Base-by-base conservation (phyloP, 2,113 vertebrate genomes). In the Rhegmatorhina hoffmannsi region DNA sequence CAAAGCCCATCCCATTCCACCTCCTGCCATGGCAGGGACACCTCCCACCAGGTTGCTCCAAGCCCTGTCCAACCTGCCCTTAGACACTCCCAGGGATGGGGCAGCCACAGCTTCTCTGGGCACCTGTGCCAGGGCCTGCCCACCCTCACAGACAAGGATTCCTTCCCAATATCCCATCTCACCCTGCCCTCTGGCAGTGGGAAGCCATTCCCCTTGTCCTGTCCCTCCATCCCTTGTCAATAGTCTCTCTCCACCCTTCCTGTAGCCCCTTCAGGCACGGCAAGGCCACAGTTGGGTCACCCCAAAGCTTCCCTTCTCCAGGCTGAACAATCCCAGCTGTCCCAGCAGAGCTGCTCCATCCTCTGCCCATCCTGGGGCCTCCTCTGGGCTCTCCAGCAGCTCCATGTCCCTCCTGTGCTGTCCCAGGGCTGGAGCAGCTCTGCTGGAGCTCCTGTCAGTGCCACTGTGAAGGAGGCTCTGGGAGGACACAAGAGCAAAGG, bases 1-100 rank as follows among this genome's bases (percentile, higher is more conserved):
- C 18, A 43, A 56, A 55, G 31, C 17, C 15, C 29, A 43, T 36
- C 25, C 25, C 16, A 1, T 62, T 2, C 38, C 24, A 4, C 2
- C 13, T 23, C 13, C 38, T 47, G n/a, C 19, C 62, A 21, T 8
- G 16, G 10, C 6, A 83, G 62, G 38, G 38, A 60, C 69, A 62
- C 5, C 9, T 76, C 7, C 29, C 5, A 0, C 66, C 66, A 72
- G 29, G 13, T 0, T 20, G 53, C 6, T 82, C n/a, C 43, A 36
- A 58, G 26, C 17, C 36, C 26, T 0, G 0, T 44, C 31, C 60
- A 52, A 0, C 4, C 52, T 17, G 68, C 77, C 23, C 19, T 12
- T 17, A 33, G 53, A 8, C 53, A 53, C 16, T 60, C 0, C 28
- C 46, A 47, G 53, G n/a, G 29, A 47, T 38, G 38, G 28, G 7